Evolutionary conservation across 2,797 vertebrate species (phyloP).

Genomic region (Rhynchotus rufescens): DNA sequence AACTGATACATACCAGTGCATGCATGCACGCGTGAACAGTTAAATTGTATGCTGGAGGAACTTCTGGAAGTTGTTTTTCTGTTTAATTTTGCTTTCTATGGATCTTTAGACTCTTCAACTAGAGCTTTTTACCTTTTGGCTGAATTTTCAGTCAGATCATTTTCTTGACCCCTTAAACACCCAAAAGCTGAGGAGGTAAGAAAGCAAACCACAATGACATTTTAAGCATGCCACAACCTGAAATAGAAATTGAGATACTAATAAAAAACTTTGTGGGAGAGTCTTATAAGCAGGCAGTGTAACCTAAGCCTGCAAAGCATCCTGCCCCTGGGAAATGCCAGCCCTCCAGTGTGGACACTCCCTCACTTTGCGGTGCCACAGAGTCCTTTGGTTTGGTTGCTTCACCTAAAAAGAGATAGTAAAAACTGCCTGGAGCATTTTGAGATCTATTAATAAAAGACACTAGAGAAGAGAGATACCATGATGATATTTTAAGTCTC

Average conservation of each 20-base stretch:
- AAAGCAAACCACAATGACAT: background rate
- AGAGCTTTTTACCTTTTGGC: background rate
- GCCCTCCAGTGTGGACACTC: background rate
- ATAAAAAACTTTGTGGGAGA: background rate
- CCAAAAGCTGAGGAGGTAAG: background rate
- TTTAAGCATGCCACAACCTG: constrained; percentile 7
- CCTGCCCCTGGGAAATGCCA: background rate
- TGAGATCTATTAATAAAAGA: background rate
- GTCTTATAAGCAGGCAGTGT: background rate
- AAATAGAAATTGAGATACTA: constrained; percentile 48
- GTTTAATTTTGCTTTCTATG: constrained; percentile 7
- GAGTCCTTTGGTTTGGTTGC: background rate
- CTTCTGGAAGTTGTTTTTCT: background rate
- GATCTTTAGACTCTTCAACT: background rate
- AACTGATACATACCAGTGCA: background rate
- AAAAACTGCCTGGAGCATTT: background rate
- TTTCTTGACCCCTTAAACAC: background rate
- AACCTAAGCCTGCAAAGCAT: background rate
- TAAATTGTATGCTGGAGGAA: background rate
- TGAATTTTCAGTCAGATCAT: constrained; percentile 3
- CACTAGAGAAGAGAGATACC: background rate
- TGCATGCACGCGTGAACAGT: background rate
- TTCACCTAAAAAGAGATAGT: background rate
- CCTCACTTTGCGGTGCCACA: background rate
- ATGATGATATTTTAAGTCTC: background rate